phyloP scores from a whole-genome alignment of 2,888 invertebrate species.

The Stenotaenia linearis region DNA sequence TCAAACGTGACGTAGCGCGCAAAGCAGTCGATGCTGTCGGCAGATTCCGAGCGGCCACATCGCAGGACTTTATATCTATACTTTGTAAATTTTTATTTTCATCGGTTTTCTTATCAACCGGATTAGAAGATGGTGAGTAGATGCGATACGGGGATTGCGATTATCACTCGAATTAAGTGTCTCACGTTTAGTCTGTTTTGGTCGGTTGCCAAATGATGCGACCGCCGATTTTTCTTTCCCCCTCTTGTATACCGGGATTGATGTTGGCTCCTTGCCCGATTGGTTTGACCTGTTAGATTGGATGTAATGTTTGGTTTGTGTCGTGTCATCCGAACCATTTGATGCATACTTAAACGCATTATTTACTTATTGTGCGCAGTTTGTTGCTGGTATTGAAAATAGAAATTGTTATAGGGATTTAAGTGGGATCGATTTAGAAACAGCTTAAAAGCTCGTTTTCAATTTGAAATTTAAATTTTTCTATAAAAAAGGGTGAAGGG shows the following conservation, averaged over 20 bases:
- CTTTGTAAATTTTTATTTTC: not conserved
- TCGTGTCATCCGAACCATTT: not conserved
- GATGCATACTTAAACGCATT: not conserved
- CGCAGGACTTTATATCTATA: slow-evolving; percentile 10
- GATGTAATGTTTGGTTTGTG: not conserved
- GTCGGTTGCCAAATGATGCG: not conserved
- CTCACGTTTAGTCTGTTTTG: not conserved
- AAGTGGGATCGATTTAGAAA: not conserved
- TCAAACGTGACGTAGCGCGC: not conserved
- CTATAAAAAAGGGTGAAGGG: no score
- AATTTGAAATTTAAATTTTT: no score
- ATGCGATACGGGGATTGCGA: not conserved
- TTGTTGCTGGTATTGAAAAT: not conserved
- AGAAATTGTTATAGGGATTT: no score
- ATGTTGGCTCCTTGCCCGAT: slow-evolving; percentile 17
- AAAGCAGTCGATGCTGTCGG: not conserved
- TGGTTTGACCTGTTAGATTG: slow-evolving; percentile 3
- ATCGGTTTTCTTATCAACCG: not conserved
- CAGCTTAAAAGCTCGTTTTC: not conserved
- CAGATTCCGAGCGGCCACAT: not conserved
- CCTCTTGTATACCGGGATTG: not conserved
- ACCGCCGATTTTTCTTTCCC: not conserved
- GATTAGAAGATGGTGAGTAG: slow-evolving; percentile 8
- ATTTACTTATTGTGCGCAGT: not conserved
- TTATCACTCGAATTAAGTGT: slow-evolving; percentile 19